Evolutionary conservation across 2,888 invertebrate genomes (phyloP), one percentile per base, ranked within the genome.

Genomic region (Microchrysa polita): DNA sequence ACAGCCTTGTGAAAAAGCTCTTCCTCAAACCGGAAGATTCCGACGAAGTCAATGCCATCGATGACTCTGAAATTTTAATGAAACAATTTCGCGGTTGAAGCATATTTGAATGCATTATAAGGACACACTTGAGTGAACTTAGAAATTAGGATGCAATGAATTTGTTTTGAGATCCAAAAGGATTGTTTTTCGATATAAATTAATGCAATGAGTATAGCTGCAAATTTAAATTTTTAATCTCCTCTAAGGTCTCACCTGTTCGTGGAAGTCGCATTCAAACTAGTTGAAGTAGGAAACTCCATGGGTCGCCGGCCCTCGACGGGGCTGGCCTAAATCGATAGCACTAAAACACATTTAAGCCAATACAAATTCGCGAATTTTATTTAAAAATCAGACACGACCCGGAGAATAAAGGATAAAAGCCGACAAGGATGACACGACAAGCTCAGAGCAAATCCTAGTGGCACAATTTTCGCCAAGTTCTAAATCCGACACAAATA

Each of bases 271-370:
- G 75, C 75, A 75, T 76, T 82, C 81, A 82, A 79, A 82, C 81
- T 78, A 78, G 80, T 80, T 77, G 83, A 80, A 79, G 80, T 83
- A 80, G 83, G 82, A 84, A 82, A 83, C 83, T 84, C 84, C 84
- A 84, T 84, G 83, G 81, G 81, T 82, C 80, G 84, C 84, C 84
- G 83, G 84, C 84, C 84, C 84, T 83, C 82, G 80, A 80, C 79
- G 82, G 84, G 84, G 84, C 84, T 82, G 84, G 83, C 84, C 81
- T 79, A 80, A 79, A 80, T 81, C 79, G 79, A 78, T 79, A 80
- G 79, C 80, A 81, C 82, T 80, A 82, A 83, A 83, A 84, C 83
- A 82, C 84, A 84, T 84, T 84, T 84, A 84, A 73, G 42, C 69
- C 60, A 73, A 52, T 67, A 72, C 74, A 74, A 67, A 72, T 57